These are phyloP conservation scores for Ceyx melanurus DNA, from an alignment of 2,113 vertebrate species.

Conservation along the genomic window DNA sequence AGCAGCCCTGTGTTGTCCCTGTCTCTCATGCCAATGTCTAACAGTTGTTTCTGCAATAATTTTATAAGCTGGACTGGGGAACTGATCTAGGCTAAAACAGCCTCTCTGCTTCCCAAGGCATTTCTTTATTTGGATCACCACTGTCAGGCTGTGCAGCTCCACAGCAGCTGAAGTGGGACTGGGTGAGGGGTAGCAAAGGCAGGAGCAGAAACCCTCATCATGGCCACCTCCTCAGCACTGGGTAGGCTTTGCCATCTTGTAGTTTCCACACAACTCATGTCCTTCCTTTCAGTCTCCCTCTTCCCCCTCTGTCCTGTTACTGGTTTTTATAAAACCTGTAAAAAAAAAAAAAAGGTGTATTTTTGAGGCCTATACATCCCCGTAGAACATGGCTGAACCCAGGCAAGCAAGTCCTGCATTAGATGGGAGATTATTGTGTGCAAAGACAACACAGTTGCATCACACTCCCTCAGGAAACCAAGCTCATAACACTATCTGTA, in stretches of 20 bases:
- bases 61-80: background rate
- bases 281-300: background rate
- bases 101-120: background rate
- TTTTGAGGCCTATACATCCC: background rate
- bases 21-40: background rate
- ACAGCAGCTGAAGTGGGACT: background rate
- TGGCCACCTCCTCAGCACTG: background rate
- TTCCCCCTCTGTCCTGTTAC: background rate
- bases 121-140: background rate
- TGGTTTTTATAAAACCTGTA: background rate
- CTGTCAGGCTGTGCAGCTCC: rapidly evolving
- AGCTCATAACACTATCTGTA: background rate
- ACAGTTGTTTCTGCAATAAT: background rate
- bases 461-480: background rate
- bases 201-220: background rate
- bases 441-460: background rate
- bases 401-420: rapidly evolving
- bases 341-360: background rate
- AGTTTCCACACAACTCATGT: background rate
- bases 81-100: background rate
- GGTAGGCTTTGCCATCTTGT: background rate
- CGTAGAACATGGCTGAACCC: background rate
- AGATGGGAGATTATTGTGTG: background rate
- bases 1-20: background rate
- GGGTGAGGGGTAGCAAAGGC: background rate